These are phyloP conservation scores for Rhamnusium bicolor DNA, from an alignment of 2,888 invertebrate species.

Conservation along the genomic window DNA sequence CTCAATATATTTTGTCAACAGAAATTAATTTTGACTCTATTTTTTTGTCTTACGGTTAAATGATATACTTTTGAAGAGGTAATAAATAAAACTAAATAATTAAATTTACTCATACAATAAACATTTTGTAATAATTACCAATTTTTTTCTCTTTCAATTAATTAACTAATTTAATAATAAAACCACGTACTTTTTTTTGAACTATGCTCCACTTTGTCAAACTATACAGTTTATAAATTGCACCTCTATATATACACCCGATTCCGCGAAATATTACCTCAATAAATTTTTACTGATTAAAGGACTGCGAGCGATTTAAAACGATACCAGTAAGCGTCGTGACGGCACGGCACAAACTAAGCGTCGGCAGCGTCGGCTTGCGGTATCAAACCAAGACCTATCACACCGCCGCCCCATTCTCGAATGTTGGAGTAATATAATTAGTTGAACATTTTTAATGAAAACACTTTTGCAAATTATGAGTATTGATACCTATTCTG, in stretches of 20 bases:
- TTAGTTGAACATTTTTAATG: conserved; percentile 4
- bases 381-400: conserved; percentile 23
- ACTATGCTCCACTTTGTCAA: background rate
- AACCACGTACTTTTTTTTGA: background rate
- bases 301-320: conserved; percentile 1
- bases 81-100: background rate
- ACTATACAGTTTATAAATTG: background rate
- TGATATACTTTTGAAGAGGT: too few relatives aligned
- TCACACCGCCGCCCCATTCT: conserved; percentile 20
- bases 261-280: background rate
- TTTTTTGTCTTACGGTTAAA: too few relatives aligned
- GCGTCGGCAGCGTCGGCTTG: conserved; percentile 29
- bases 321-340: conserved; percentile 32
- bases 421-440: background rate
- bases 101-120: too few relatives aligned
- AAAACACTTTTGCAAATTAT: background rate
- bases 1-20: background rate
- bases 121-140: too few relatives aligned
- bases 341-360: conserved; percentile 33
- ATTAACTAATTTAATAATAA: too few relatives aligned
- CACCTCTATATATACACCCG: background rate
- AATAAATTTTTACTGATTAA: background rate
- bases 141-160: too few relatives aligned
- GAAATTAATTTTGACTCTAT: background rate
- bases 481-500: too few relatives aligned